A percentile compares a stretch with the other conserved stretches of the same genome.
These are phyloP conservation scores for Entelurus aequoreus DNA, from an alignment of 2,113 vertebrate species.

Conservation along the genomic window DNA sequence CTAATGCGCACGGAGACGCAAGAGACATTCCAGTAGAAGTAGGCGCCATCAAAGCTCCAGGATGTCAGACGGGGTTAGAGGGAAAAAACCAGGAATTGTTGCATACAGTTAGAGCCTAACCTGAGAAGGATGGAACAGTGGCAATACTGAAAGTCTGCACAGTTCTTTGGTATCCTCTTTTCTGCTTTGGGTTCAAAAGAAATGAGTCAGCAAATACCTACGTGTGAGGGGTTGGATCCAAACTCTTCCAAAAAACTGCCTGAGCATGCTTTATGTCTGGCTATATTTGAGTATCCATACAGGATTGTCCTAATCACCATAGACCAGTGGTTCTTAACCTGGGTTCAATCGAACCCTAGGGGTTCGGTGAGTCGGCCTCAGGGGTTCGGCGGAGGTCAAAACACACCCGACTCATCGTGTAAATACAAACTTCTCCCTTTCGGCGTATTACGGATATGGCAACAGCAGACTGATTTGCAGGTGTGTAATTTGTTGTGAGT, in stretches of 20 bases:
- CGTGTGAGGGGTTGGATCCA: not conserved
- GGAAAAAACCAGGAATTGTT: constrained; percentile 28
- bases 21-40: constrained; percentile 25
- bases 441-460: too few relatives aligned
- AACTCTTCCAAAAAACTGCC: constrained; percentile 28
- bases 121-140: constrained; percentile 35
- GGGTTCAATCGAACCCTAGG: too few relatives aligned
- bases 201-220: constrained; percentile 52
- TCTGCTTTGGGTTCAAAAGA: constrained; percentile 5
- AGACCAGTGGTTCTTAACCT: too few relatives aligned
- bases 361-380: too few relatives aligned
- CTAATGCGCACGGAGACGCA: constrained; percentile 47
- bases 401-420: too few relatives aligned
- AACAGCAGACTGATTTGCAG: too few relatives aligned
- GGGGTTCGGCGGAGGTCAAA: too few relatives aligned
- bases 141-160: constrained; percentile 31
- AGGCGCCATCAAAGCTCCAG: constrained; percentile 56
- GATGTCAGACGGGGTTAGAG: constrained; percentile 46
- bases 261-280: constrained; percentile 15
- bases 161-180: constrained; percentile 38
- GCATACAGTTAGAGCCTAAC: constrained; percentile 41
- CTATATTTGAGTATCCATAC: constrained; percentile 3
- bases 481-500: too few relatives aligned
- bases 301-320: constrained; percentile 7
- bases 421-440: too few relatives aligned